Base-by-base conservation (phyloP, 2,888 invertebrate genomes). In the Limnephilus marmoratus region DNA sequence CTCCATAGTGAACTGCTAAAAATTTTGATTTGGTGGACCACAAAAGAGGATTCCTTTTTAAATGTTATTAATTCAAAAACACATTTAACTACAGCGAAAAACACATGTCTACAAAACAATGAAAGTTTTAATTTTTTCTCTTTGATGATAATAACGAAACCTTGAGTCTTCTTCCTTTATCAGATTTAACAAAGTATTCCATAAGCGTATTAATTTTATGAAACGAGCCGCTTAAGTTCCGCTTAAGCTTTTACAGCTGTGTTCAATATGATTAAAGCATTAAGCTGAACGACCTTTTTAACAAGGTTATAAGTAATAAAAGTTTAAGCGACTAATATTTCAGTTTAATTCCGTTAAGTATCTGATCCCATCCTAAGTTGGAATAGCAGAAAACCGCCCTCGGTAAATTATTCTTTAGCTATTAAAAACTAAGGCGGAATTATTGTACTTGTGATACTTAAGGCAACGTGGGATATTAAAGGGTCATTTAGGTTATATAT, bases 241-340 rank as follows among this genome's bases (percentile, higher is more conserved):
- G 29, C 85, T 85, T 41, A 24, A n/a, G 49, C 49, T 49, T 29
- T 41, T 86, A 45, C 45, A 41, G 29, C 49, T 49, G 86, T 86
- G 49, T 86, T 86, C 45, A 68, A 88, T 68, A 68, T 88, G 88
- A 80, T 68, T 13, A 34, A 88, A 49, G 24, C 88, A 88, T 88
- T 68, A 37, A 68, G 37, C 88, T 0, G 37, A 88, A 88, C 68
- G 80, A 37, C 68, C 88, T 88, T 88, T 80, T 68, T 88, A 88
- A 88, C 88, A 88, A 88, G 88, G 88, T 88, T 68, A 68, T 88
- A 80, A 88, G 88, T 88, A 88, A 88, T 80, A 88, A 68, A 88
- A 88, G 68, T 88, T 88, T 86, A 86, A 49, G 49, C 86, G 41
- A 45, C n/a, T 53, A 86, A 80, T 88, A 88, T 34, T 88, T 80